Percentiles rank a stretch among this genome's conserved stretches.
These are phyloP conservation scores for Rotaria sp. DNA, from an alignment of 2,888 invertebrate genomes.

Conservation along the genomic window DNA sequence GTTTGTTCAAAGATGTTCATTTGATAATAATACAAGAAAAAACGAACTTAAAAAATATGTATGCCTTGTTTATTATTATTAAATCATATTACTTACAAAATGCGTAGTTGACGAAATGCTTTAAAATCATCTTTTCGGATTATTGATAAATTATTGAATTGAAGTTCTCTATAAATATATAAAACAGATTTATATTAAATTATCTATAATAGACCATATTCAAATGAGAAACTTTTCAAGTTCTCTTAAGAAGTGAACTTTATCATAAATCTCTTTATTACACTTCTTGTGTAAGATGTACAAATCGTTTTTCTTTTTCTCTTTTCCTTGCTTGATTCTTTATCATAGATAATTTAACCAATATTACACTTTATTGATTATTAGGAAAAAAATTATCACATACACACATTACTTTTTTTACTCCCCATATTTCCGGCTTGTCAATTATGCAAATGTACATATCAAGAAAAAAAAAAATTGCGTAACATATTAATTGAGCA, in stretches of 20 bases:
- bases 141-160: slow-evolving; percentile 23
- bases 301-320: neutral
- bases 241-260: neutral
- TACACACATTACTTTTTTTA: neutral
- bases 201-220: neutral
- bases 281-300: neutral
- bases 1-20: neutral
- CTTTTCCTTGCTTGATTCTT: neutral
- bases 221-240: neutral
- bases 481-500: neutral
- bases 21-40: neutral
- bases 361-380: neutral
- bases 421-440: neutral
- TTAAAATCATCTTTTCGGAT: slow-evolving; percentile 22
- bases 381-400: neutral
- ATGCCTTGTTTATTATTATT: neutral
- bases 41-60: neutral
- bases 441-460: neutral
- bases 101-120: slow-evolving; percentile 4
- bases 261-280: neutral
- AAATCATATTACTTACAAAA: slow-evolving; percentile 26
- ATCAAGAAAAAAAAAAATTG: neutral
- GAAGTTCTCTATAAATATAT: neutral
- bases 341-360: neutral
- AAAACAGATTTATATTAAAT: neutral